phyloP scores from a whole-genome alignment of 2,797 vertebrate genomes.

The Girardinus metallicus region DNA sequence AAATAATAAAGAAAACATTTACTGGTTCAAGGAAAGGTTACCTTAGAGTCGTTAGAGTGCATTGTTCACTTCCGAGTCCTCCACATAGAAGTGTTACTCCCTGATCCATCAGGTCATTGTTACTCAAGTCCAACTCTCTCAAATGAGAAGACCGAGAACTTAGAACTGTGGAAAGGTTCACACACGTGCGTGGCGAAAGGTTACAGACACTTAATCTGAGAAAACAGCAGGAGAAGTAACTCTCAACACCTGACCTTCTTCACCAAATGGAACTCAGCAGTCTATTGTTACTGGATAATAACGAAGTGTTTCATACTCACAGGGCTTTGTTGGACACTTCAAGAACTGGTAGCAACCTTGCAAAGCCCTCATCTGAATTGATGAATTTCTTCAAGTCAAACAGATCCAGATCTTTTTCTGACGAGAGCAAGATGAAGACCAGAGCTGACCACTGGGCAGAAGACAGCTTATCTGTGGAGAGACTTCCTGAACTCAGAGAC shows the following conservation, averaged over 20 bases:
- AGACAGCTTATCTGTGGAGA: background rate
- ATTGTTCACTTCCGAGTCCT: slow-evolving; percentile 1
- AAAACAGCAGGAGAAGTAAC: background rate
- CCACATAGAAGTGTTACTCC: background rate
- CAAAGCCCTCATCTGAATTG: background rate
- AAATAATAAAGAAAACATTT: background rate
- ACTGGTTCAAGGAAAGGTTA: background rate
- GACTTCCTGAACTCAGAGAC: background rate
- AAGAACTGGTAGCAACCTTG: background rate
- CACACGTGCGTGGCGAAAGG: background rate
- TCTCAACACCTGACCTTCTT: background rate
- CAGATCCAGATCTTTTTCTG: background rate
- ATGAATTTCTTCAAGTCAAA: background rate
- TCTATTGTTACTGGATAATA: background rate
- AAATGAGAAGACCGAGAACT: slow-evolving; percentile 3
- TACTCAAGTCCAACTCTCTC: slow-evolving; percentile 9
- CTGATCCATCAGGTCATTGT: background rate
- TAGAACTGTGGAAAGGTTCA: background rate
- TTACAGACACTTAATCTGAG: slow-evolving; percentile 10
- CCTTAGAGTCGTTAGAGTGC: slow-evolving; percentile 5
- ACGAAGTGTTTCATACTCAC: background rate
- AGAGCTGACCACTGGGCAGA: slow-evolving; percentile 7
- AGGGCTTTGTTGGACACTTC: background rate
- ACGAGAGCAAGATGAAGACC: slow-evolving; percentile 13
- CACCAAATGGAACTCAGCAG: background rate